Conservation (phyloP, 2,888 invertebrate genomes). For the Phortica okadai region DNA sequence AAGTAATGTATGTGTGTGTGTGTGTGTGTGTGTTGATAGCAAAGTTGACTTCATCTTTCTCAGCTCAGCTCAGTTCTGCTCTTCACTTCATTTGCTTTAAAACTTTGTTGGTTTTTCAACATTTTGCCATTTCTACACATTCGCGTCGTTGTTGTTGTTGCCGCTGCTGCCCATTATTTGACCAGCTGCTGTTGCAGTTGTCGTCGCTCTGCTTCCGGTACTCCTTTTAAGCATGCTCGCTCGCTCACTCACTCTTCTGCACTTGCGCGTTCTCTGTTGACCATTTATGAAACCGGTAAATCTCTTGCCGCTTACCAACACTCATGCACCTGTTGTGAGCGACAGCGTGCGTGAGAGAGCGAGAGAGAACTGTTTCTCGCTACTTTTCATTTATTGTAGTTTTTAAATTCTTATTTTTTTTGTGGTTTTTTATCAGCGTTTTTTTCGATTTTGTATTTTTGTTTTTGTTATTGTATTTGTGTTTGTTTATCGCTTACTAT, state of each 20-base stretch:
- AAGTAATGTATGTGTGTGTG: neutral
- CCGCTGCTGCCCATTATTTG: constrained; percentile 38
- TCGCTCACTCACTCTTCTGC: constrained; percentile 33
- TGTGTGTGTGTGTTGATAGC: no score
- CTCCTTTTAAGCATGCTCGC: constrained; percentile 46
- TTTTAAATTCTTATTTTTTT: constrained; percentile 40
- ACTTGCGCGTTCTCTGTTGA: constrained; percentile 20
- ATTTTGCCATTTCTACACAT: constrained; percentile 4
- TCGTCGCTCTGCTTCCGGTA: constrained; percentile 57
- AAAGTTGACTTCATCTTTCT: no score
- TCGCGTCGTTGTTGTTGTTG: constrained; percentile 42
- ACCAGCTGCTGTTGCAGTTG: constrained; percentile 12
- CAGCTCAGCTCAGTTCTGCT: no score
- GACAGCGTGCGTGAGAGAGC: no score
- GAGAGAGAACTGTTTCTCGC: neutral
- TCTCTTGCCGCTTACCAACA: constrained; percentile 29
- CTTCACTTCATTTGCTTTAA: neutral
- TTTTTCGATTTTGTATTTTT: constrained; percentile 7
- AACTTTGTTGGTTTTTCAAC: neutral
- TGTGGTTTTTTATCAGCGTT: constrained; percentile 60
- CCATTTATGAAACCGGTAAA: constrained; percentile 49
- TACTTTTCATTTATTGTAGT: neutral
- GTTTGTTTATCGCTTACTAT: neutral
- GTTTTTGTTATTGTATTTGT: neutral
- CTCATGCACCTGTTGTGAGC: constrained; percentile 10